These are phyloP conservation scores for Forbesichthys agassizii DNA, from an alignment of 2,113 vertebrate genomes.

Conservation along the genomic window DNA sequence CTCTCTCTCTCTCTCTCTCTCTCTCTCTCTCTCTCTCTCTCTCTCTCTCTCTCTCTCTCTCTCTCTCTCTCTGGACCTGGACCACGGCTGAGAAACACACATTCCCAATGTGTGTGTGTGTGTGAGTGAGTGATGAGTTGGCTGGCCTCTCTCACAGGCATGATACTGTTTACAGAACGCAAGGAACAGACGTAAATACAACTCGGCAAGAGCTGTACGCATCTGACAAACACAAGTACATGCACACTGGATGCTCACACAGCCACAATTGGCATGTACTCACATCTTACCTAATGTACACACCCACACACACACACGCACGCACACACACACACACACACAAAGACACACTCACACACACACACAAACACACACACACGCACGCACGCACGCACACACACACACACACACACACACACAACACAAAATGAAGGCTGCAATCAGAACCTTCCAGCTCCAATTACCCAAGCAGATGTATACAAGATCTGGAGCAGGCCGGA, in stretches of 20 bases:
- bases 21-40: neutral
- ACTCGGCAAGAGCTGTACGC: constrained; percentile 44
- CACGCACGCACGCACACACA: constrained; percentile 11
- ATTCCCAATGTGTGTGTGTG: constrained; percentile 58
- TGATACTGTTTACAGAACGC: constrained; percentile 56
- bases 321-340: neutral
- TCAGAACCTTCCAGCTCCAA: neutral
- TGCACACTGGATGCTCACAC: neutral
- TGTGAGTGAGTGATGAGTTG: constrained; percentile 57
- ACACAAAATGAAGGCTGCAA: neutral
- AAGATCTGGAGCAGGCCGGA: constrained; percentile 12
- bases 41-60: constrained; percentile 29
- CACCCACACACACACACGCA: neutral
- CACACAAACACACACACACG: too few relatives aligned
- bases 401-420: constrained; percentile 2
- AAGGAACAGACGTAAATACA: constrained; percentile 47
- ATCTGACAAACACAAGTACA: constrained; percentile 49
- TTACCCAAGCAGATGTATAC: constrained; percentile 2
- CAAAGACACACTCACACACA: neutral
- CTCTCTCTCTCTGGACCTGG: constrained; percentile 11
- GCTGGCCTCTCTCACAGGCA: constrained; percentile 41
- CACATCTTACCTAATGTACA: constrained; percentile 10
- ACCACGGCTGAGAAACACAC: constrained; percentile 30
- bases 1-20: too few relatives aligned
- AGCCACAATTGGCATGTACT: neutral